Base-by-base conservation (phyloP, 2,888 invertebrate species). In the Drosophila vallismaia region DNA sequence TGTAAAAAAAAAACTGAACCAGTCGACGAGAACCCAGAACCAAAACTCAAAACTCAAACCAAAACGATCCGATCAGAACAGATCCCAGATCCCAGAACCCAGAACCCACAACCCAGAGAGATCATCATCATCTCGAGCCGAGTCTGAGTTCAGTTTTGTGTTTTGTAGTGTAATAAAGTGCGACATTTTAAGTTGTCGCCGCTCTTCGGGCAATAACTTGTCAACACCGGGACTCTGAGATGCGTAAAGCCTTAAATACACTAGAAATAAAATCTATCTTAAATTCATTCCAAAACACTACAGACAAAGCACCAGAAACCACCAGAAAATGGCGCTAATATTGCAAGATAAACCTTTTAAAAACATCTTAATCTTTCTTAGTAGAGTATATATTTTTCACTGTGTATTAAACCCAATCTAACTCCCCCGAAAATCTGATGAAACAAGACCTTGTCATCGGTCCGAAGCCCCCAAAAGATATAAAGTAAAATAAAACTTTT, bases 141-240 rank as follows among this genome's bases (percentile, higher is more conserved):
- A 54, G 40, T 40, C 48, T 77, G 80, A 81, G 82, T 82, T 79
- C 64, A 77, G 82, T 82, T 79, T 82, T 81, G 83, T 81, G 82
- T 82, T 82, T 79, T 74, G 77, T 77, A 82, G 82, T 83, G 83
- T 83, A 85, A 83, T 83, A 83, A 83, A 83, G 83, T 83, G 83
- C 86, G 83, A 83, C 83, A 85, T 83, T 83, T 83, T 85, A 83
- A 83, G 83, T 76, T 77, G 75, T 76, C 76, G 79, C 52, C 83
- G 66, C 55, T 71, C 68, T 59, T 64, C 55, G 72, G 87, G 77
- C 85, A 85, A 87, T 88, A 88, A 87, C 87, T 86, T 89, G 89
- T 89, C 89, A 89, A 89, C 89, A 89, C 89, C 71, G 76, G 69
- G 74, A 75, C 75, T 60, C 62, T 62, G 76, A 76, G 80, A 74